A percentile compares a stretch with the other conserved stretches of the same genome.
phyloP scores from a whole-genome alignment of 2,113 vertebrate species.

The Tauraco erythrolophus region DNA sequence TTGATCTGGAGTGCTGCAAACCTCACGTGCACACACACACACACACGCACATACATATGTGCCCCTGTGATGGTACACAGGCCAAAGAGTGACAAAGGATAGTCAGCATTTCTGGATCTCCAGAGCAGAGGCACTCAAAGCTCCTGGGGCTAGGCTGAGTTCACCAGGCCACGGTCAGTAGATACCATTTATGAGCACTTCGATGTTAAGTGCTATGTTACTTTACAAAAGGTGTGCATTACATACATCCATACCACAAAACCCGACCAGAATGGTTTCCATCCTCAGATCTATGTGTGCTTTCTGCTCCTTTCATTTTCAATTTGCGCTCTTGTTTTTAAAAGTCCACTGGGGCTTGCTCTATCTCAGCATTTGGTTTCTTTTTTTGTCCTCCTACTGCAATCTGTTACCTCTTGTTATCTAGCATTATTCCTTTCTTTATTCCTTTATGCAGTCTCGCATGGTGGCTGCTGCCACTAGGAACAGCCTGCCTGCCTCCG shows the following conservation, averaged over 20 bases:
- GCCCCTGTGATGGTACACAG: neutral
- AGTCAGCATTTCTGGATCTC: neutral
- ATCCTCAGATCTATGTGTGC: neutral
- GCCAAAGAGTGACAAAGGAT: neutral
- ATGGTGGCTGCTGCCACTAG: neutral
- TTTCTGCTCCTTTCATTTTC: constrained; percentile 49
- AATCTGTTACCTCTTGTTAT: constrained; percentile 60
- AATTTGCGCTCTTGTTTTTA: constrained; percentile 32
- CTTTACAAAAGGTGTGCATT: neutral
- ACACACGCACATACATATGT: rapidly evolving
- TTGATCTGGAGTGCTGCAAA: neutral
- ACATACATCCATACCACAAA: neutral
- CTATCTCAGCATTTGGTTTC: constrained; percentile 47
- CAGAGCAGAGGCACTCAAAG: neutral
- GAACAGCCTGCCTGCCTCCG: constrained; percentile 9
- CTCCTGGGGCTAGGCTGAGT: neutral
- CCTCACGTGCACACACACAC: neutral
- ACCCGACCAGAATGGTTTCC: neutral
- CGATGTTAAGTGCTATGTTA: neutral
- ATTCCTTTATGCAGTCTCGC: constrained; percentile 21
- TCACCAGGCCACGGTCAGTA: neutral
- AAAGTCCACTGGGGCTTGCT: constrained; percentile 39
- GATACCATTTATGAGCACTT: neutral
- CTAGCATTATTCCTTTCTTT: constrained; percentile 29
- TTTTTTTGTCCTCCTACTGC: constrained; percentile 39